phyloP scores from a whole-genome alignment of 2,888 invertebrate species.

The Clivina fossor region DNA sequence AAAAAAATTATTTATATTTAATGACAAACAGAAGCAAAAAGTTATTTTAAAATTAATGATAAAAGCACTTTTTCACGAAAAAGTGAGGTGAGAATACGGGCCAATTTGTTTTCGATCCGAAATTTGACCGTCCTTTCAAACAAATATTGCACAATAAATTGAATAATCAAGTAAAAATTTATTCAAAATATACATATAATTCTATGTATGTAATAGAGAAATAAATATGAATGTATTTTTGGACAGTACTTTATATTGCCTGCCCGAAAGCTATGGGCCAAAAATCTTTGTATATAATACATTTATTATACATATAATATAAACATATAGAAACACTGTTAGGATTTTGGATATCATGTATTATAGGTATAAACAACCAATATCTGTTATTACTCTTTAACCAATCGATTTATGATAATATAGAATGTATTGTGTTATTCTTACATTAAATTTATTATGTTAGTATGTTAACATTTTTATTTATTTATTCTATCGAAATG shows the following conservation, averaged over 20 bases:
- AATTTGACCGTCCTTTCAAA: slow-evolving; percentile 23
- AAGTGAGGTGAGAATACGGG: too few species aligned
- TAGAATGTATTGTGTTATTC: slow-evolving; percentile 23
- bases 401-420: slow-evolving; percentile 15
- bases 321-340: slow-evolving; percentile 21
- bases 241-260: slow-evolving; percentile 19
- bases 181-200: too few species aligned
- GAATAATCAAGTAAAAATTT: neutral
- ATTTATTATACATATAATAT: slow-evolving; percentile 12
- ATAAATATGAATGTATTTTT: slow-evolving; percentile 19
- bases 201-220: too few species aligned
- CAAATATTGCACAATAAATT: slow-evolving; percentile 22
- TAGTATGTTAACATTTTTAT: slow-evolving; percentile 25
- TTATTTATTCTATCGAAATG: slow-evolving; percentile 19
- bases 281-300: slow-evolving; percentile 12
- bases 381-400: slow-evolving; percentile 19
- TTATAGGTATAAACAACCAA: slow-evolving; percentile 16
- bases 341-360: slow-evolving; percentile 18
- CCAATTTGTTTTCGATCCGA: slow-evolving; percentile 10
- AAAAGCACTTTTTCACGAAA: too few species aligned
- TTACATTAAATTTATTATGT: slow-evolving; percentile 23
- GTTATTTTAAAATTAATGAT: too few species aligned
- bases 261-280: too few species aligned
- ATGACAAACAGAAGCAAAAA: too few species aligned
- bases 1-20: too few species aligned